Conservation (phyloP, 2,888 invertebrate genomes). For the Meliscaeva auricollis region DNA sequence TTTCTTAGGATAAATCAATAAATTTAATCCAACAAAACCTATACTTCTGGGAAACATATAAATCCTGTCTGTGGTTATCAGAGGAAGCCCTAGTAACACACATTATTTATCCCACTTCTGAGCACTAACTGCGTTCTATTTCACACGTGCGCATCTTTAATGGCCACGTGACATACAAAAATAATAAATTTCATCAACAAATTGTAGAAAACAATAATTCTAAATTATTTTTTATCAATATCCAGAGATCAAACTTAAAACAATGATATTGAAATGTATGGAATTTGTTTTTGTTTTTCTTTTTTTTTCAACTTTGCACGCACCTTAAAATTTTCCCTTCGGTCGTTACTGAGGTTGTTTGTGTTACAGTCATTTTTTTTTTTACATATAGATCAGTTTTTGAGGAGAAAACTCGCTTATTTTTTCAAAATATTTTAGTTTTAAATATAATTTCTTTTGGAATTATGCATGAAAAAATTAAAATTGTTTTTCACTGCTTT, state of each 20-base stretch:
- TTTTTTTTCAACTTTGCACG: conserved; percentile 36
- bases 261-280: background rate
- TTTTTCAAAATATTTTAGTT: background rate
- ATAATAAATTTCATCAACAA: conserved; percentile 25
- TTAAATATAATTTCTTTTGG: conserved; percentile 4
- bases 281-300: background rate
- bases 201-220: background rate
- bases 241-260: too few relatives aligned
- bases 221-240: background rate
- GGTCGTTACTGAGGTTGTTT: conserved; percentile 67
- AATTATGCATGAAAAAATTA: too few relatives aligned
- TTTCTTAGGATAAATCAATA: conserved; percentile 67
- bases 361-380: conserved; percentile 53
- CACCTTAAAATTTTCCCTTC: conserved; percentile 69
- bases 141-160: conserved; percentile 57
- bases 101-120: conserved; percentile 18
- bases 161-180: conserved; percentile 58
- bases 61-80: conserved; percentile 7
- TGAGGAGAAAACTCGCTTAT: conserved; percentile 9
- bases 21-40: conserved; percentile 18
- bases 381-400: conserved; percentile 49
- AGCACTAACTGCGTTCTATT: conserved; percentile 25
- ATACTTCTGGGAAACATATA: background rate
- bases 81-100: conserved; percentile 37
- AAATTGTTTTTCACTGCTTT: conserved; percentile 20